Evolutionary conservation across 2,888 invertebrate species (phyloP).

Genomic region (Acleris literana): DNA sequence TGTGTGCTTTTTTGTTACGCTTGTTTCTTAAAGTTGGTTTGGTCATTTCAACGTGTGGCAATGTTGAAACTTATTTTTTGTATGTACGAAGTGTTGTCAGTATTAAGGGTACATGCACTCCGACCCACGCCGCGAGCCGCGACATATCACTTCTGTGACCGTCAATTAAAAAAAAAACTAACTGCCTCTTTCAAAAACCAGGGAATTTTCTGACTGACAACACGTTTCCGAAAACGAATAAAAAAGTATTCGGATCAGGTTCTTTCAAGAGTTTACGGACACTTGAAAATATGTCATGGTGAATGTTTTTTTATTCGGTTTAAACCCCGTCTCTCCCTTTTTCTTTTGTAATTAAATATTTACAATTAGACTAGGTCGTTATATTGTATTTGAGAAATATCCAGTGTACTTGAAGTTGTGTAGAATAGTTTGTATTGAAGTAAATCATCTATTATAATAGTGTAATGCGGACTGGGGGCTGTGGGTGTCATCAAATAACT

Average conservation of each 20-base stretch:
- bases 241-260: background rate
- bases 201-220: constrained; percentile 55
- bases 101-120: constrained; percentile 32
- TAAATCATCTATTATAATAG: constrained; percentile 54
- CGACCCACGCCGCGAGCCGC: constrained; percentile 48
- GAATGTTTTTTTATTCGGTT: constrained; percentile 1
- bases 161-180: constrained; percentile 68
- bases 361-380: constrained; percentile 62
- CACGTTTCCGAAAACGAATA: constrained; percentile 47
- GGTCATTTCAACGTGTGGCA: constrained; percentile 59
- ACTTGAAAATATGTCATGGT: background rate
- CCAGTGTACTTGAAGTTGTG: constrained; percentile 74
- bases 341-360: constrained; percentile 63
- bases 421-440: constrained; percentile 64
- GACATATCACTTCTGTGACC: constrained; percentile 74
- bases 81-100: constrained; percentile 72
- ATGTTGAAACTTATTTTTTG: constrained; percentile 75
- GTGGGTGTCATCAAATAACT: background rate
- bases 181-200: constrained; percentile 52
- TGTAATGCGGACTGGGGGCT: constrained; percentile 25
- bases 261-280: background rate
- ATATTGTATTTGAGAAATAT: constrained; percentile 62
- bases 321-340: constrained; percentile 42
- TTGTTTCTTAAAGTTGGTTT: constrained; percentile 78
- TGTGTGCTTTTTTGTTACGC: constrained; percentile 53